Evolutionary conservation across 2,113 vertebrate genomes (phyloP).

Genomic region (Pipa parva): DNA sequence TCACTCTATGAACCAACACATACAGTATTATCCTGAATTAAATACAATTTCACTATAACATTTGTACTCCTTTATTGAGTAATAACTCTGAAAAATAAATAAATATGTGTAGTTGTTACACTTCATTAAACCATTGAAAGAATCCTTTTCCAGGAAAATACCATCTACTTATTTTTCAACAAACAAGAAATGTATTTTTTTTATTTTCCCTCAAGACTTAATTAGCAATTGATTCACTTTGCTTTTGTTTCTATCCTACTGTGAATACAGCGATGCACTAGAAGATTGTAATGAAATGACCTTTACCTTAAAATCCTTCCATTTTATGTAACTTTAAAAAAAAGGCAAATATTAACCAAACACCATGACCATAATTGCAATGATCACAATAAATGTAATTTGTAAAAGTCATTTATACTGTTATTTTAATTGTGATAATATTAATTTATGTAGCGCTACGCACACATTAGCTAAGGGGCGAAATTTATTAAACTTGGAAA

Average conservation of each 20-base stretch:
- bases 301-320: background rate
- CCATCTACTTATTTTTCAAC: background rate
- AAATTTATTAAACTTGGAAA: too few species aligned
- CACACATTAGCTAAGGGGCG: too few species aligned
- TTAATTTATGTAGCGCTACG: too few species aligned
- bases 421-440: too few species aligned
- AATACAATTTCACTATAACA: too few species aligned
- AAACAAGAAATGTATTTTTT: background rate
- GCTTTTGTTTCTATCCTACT: background rate
- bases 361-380: background rate
- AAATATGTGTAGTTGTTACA: background rate
- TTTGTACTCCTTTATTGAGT: too few species aligned
- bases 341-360: background rate
- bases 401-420: too few species aligned
- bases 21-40: too few species aligned
- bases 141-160: background rate
- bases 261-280: background rate
- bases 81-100: background rate
- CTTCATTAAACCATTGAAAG: background rate
- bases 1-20: too few species aligned
- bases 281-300: background rate
- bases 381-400: too few species aligned
- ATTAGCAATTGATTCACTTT: background rate
- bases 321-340: background rate
- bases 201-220: background rate